Percentiles rank a stretch among this genome's conserved stretches.
phyloP scores from a whole-genome alignment of 1,140 invertebrate genomes.

The Drosophila willistoni region DNA sequence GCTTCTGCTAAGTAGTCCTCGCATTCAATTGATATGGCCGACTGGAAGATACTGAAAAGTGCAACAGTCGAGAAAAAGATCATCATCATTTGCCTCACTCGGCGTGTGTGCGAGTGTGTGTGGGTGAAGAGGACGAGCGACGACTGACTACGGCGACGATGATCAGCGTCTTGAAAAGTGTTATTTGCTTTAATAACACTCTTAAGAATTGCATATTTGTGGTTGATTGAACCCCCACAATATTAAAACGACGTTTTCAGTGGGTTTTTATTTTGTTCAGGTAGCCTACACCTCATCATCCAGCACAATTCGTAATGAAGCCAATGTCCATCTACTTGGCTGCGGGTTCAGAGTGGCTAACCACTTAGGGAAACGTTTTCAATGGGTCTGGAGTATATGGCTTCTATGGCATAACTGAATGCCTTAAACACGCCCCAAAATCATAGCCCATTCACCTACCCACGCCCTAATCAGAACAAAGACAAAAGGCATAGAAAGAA shows the following conservation, averaged over 20 bases:
- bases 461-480: slow-evolving; percentile 24
- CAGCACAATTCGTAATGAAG: slow-evolving; percentile 20
- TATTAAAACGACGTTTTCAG: not conserved
- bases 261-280: not conserved
- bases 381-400: slow-evolving; percentile 18
- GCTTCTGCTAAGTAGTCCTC: slow-evolving; percentile 34
- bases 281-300: not conserved
- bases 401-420: slow-evolving; percentile 20
- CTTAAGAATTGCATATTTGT: slow-evolving; percentile 34
- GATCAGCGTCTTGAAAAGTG: slow-evolving; percentile 22
- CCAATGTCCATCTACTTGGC: slow-evolving; percentile 41
- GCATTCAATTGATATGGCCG: slow-evolving; percentile 34
- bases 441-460: slow-evolving; percentile 7
- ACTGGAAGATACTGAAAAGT: not conserved
- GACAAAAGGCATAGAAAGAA: slow-evolving; percentile 32
- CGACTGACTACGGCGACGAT: not conserved
- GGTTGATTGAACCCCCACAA: slow-evolving; percentile 40
- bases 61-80: slow-evolving; percentile 22
- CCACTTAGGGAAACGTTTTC: slow-evolving; percentile 35
- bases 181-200: slow-evolving; percentile 43
- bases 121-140: slow-evolving; percentile 1
- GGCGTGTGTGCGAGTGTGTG: slow-evolving; percentile 8
- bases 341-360: slow-evolving; percentile 33
- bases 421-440: slow-evolving; percentile 33
- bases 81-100: not conserved